phyloP scores from a whole-genome alignment of 2,797 vertebrate species.

The Lindbergichthys nudifrons region DNA sequence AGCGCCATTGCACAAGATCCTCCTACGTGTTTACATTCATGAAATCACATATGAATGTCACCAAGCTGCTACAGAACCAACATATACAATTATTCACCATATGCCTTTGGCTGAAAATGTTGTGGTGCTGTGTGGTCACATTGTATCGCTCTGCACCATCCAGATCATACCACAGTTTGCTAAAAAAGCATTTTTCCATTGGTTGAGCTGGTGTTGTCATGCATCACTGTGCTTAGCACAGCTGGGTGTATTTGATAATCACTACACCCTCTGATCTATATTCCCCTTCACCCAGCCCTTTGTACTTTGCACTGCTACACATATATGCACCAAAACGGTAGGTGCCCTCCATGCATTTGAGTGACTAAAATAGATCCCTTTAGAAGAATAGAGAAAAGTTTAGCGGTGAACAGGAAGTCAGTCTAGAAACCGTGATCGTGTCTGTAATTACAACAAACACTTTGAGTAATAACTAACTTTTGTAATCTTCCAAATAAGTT shows the following conservation, averaged over 20 bases:
- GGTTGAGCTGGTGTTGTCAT: not conserved
- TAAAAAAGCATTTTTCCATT: not conserved
- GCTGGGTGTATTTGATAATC: not conserved
- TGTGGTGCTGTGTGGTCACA: not conserved
- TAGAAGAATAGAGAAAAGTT: not conserved
- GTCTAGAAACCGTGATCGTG: not conserved
- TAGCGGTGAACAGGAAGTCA: conserved; percentile 4
- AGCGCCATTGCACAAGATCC: too few relatives aligned
- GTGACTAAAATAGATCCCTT: not conserved
- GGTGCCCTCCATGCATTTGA: not conserved
- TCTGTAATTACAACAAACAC: not conserved
- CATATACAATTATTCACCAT: not conserved
- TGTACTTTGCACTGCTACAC: not conserved
- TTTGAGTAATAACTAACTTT: not conserved
- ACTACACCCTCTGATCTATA: not conserved
- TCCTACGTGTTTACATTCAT: too few relatives aligned
- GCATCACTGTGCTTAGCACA: not conserved
- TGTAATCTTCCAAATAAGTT: not conserved
- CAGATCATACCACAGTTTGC: not conserved
- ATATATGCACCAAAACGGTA: not conserved
- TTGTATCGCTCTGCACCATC: not conserved
- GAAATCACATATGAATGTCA: too few relatives aligned
- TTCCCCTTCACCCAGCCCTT: not conserved
- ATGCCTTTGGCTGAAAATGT: not conserved
- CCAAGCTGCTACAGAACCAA: too few relatives aligned